Evolutionary conservation across 1,140 invertebrate species (phyloP).

Genomic region (Periplaneta americana): DNA sequence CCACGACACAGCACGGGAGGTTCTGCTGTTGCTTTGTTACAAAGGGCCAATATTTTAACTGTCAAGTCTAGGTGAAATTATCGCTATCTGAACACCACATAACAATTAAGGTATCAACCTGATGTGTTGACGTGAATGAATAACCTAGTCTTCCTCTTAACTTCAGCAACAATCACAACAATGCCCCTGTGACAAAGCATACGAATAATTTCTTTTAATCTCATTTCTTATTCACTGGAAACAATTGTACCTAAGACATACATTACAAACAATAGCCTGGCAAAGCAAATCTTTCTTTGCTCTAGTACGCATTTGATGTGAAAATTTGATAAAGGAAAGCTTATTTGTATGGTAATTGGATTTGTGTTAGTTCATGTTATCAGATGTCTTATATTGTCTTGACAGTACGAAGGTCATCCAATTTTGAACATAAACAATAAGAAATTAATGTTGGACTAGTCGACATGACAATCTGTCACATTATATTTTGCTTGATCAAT

Average conservation of each 20-base stretch:
- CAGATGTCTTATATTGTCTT: neutral
- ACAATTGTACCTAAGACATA: neutral
- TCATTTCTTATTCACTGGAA: neutral
- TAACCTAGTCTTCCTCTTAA: neutral
- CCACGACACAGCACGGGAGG: neutral
- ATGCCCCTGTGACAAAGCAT: too few relatives aligned
- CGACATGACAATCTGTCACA: too few relatives aligned
- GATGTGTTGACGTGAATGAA: neutral
- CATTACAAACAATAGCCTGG: neutral
- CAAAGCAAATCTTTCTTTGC: neutral
- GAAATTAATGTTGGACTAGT: too few relatives aligned
- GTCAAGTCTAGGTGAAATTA: neutral
- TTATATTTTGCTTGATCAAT: too few relatives aligned
- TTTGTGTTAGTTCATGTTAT: neutral
- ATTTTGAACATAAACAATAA: neutral
- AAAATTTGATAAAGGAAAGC: neutral
- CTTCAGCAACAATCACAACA: neutral
- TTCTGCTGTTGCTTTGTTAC: neutral
- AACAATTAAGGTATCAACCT: neutral
- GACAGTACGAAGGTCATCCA: neutral
- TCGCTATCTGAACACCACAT: neutral
- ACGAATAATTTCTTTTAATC: neutral
- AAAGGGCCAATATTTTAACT: neutral
- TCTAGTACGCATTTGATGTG: neutral
- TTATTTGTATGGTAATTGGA: neutral